Evolutionary conservation across 1,140 invertebrate genomes (phyloP), one percentile per base, ranked within the genome.

Genomic region (Sinella curviseta): DNA sequence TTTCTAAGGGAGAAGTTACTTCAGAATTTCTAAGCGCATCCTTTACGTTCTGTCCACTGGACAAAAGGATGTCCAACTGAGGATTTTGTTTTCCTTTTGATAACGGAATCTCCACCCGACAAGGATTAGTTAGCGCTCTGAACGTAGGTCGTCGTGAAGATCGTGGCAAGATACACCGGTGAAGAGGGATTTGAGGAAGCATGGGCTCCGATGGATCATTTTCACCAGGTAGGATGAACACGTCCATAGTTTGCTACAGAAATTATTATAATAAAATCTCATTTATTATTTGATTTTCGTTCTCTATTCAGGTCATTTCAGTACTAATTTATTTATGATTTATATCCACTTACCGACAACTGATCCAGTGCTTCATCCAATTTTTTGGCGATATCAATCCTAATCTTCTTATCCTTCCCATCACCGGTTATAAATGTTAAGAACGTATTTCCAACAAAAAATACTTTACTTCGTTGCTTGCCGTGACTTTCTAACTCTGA

Each of bases 111-210:
- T 74, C 28, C 2, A 83, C 20, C 26, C 78, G 30, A 20, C 60
- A 28, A 54, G 83, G 83, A 80, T 84, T 84, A 0, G 76, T 36
- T 14, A 84, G 78, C 2, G 77, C 36, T 24, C 81, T 77, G 78
- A 84, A 84, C 0, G 79, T 78, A 2, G 75, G 28, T 14, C 67
- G 39, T 28, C 55, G n/a, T 4, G 70, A 36, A 1, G 79, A 67
- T 28, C 35, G 54, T 17, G 81, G 83, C 24, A 84, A 79, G 0
- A 84, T 31, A 24, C 67, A 82, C 8, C 67, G 17, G 54, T 84
- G 83, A 24, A 84, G 39, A 36, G 80, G 81, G 14, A 78, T 77
- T 76, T 84, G 81, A 28, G 83, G 83, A 17, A 81, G 34, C 83
- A 84, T 84, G 48, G 78, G 55, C 24, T 79, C 76, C 2, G 60